A percentile compares a stretch with the other conserved stretches of the same genome.
These are phyloP conservation scores for Pseudocheirus occidentalis DNA, from an alignment of 2,797 vertebrate species.

Conservation along the genomic window DNA sequence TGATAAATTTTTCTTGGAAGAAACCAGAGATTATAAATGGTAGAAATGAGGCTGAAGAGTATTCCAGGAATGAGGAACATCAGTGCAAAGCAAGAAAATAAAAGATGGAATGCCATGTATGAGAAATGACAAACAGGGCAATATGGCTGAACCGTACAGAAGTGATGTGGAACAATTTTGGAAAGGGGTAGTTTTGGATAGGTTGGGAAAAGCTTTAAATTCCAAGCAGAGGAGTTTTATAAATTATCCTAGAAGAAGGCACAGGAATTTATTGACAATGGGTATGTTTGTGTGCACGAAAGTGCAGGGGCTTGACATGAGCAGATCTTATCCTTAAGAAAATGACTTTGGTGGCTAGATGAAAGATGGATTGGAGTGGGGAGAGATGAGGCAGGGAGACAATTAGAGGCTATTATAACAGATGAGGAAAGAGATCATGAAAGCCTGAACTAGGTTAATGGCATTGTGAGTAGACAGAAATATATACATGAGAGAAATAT, in stretches of 20 bases:
- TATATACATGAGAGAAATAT: background rate
- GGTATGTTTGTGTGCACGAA: too few species aligned
- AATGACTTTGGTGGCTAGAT: background rate
- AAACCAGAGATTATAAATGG: background rate
- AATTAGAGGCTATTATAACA: background rate
- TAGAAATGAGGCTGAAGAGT: background rate
- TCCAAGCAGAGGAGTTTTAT: background rate
- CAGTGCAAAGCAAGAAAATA: background rate
- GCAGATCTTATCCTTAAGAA: background rate
- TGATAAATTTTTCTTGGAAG: background rate
- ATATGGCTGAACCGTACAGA: background rate
- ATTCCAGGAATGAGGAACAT: background rate
- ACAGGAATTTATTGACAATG: background rate
- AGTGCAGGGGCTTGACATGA: background rate
- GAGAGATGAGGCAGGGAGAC: background rate
- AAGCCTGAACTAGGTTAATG: background rate
- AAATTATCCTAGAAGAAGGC: background rate
- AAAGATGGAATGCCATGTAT: background rate
- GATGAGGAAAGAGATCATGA: background rate
- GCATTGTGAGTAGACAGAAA: background rate
- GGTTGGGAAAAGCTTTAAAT: background rate
- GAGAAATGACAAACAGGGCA: background rate
- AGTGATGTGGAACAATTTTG: background rate
- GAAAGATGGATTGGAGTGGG: background rate
- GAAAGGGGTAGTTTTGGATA: background rate